phyloP scores from a whole-genome alignment of 2,797 vertebrate genomes.

The Podargus strigoides region DNA sequence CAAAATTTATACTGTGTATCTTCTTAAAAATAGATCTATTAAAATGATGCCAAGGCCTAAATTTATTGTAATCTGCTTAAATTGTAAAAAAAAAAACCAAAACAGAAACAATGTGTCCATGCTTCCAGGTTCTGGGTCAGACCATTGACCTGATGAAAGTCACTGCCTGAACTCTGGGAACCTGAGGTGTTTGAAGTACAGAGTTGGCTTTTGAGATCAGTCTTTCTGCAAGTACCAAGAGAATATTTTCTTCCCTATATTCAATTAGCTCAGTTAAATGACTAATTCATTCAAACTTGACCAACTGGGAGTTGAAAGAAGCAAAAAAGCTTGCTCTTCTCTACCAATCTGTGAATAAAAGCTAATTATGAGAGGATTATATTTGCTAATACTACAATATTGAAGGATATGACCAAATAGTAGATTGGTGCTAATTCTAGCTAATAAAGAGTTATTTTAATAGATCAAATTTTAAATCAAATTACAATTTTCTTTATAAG shows the following conservation, averaged over 20 bases:
- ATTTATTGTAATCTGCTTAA: background rate
- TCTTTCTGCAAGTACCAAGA: slow-evolving; percentile 9
- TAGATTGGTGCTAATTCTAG: slow-evolving; percentile 22
- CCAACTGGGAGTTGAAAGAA: slow-evolving; percentile 39
- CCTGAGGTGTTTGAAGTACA: background rate
- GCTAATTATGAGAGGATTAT: slow-evolving; percentile 57
- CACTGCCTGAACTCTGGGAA: background rate
- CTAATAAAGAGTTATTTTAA: background rate
- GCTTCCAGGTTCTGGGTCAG: background rate
- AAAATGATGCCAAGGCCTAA: background rate
- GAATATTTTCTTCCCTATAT: slow-evolving; percentile 35
- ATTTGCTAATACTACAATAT: slow-evolving; percentile 26
- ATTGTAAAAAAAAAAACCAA: background rate
- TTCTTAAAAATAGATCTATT: background rate
- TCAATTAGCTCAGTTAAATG: slow-evolving; percentile 52
- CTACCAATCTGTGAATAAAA: slow-evolving; percentile 47
- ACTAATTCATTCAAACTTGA: slow-evolving; percentile 57
- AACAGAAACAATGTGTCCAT: background rate
- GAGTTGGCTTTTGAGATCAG: slow-evolving; percentile 4
- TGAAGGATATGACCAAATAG: slow-evolving; percentile 9
- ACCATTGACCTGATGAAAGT: background rate
- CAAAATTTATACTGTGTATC: background rate
- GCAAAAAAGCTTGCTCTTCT: slow-evolving; percentile 46
- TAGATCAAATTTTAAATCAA: background rate
- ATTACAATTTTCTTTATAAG: background rate